Evolutionary conservation across 2,888 invertebrate genomes (phyloP).

Genomic region (Hydroisotoma schaefferi): DNA sequence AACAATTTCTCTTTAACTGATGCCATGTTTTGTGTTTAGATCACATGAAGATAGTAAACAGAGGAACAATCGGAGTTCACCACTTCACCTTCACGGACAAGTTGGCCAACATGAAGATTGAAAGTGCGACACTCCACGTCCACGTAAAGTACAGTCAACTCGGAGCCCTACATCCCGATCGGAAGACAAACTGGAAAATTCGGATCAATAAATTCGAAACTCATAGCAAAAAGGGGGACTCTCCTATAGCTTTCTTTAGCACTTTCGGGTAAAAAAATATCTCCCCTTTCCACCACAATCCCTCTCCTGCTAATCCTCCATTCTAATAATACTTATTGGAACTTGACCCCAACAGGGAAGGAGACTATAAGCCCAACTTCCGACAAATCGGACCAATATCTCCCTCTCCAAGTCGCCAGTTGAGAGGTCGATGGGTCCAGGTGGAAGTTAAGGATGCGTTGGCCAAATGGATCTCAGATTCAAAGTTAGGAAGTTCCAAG

Average conservation of each 20-base stretch:
- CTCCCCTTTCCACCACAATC: too few species aligned
- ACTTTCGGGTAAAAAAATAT: constrained; percentile 46
- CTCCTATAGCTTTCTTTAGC: constrained; percentile 32
- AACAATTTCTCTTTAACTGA: too few species aligned
- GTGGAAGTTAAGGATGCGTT: constrained; percentile 44
- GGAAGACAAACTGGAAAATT: constrained; percentile 35
- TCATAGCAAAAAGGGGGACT: constrained; percentile 39
- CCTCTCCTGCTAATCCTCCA: too few species aligned
- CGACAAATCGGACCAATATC: constrained; percentile 14
- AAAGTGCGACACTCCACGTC: constrained; percentile 43
- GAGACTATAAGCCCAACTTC: constrained; percentile 37
- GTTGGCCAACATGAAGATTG: constrained; percentile 45
- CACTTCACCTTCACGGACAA: constrained; percentile 48
- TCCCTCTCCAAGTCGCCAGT: constrained; percentile 24
- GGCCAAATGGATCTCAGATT: constrained; percentile 36
- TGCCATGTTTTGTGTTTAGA: too few species aligned
- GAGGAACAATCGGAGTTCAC: constrained; percentile 29
- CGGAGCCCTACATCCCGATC: constrained; percentile 22
- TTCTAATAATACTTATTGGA: too few species aligned
- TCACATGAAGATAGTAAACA: neutral
- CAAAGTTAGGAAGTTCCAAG: constrained; percentile 38
- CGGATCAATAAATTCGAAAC: constrained; percentile 36
- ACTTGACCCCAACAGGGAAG: too few species aligned
- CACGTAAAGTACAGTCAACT: constrained; percentile 33
- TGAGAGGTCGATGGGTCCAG: constrained; percentile 41